Conservation (phyloP, 1,140 invertebrate genomes). For the Drosophila chauvacae region DNA sequence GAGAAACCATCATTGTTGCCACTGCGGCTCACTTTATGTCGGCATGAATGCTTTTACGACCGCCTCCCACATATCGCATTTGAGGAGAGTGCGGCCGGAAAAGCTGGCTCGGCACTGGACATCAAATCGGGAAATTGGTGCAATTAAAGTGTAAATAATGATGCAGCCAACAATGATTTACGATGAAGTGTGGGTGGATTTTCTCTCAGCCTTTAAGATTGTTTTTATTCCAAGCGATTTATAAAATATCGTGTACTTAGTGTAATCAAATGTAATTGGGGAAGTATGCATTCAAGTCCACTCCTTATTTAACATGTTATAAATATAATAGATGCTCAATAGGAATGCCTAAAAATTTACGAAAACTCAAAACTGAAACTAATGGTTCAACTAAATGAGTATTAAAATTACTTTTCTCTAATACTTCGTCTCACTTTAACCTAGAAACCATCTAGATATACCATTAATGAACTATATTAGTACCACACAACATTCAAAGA, state of each 20-base stretch:
- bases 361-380: background rate
- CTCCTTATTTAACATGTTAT: background rate
- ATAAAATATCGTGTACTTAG: background rate
- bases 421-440: too few relatives aligned
- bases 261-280: background rate
- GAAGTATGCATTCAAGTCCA: background rate
- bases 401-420: too few relatives aligned
- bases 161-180: conserved; percentile 59
- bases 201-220: too few relatives aligned
- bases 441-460: too few relatives aligned
- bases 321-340: background rate
- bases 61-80: conserved; percentile 17
- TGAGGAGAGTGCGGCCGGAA: conserved; percentile 2
- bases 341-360: too few relatives aligned
- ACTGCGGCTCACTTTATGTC: conserved; percentile 64
- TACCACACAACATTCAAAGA: background rate
- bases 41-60: conserved; percentile 60
- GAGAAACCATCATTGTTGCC: conserved; percentile 42
- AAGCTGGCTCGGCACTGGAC: conserved; percentile 7
- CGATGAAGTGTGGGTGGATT: background rate
- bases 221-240: background rate
- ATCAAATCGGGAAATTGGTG: conserved; percentile 71
- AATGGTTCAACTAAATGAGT: background rate
- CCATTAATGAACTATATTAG: too few relatives aligned
- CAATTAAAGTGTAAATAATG: conserved; percentile 78